Evolutionary conservation across 1,140 invertebrate species (phyloP).

Genomic region (Condylostylus longicornis): DNA sequence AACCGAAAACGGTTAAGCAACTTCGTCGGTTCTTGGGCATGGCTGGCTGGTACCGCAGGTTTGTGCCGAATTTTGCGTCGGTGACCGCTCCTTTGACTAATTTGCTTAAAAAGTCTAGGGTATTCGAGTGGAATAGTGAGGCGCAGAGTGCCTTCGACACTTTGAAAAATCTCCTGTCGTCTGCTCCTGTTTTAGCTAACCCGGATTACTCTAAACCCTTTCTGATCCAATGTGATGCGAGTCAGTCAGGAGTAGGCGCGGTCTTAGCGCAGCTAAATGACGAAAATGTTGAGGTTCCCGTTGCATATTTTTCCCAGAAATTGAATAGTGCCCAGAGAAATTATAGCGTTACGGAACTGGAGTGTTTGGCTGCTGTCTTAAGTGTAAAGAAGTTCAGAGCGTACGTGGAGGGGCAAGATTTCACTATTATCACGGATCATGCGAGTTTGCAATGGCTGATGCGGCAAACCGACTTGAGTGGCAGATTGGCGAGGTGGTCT

Average conservation of each 20-base stretch:
- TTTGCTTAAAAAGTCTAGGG: constrained; percentile 1
- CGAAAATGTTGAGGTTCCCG: constrained; percentile 11
- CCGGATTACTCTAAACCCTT: constrained; percentile 9
- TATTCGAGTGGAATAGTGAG: constrained; percentile 5
- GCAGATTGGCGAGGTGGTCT: too few species aligned
- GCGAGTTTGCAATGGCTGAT: too few species aligned
- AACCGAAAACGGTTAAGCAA: constrained; percentile 17
- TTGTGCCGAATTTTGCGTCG: background rate
- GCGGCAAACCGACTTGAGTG: too few species aligned
- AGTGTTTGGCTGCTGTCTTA: too few species aligned
- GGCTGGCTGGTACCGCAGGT: constrained; percentile 26
- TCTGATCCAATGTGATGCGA: constrained; percentile 8
- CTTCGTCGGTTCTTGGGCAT: constrained; percentile 32
- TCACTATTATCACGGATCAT: constrained; percentile 25
- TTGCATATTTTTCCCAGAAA: constrained; percentile 27
- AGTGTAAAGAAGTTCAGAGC: constrained; percentile 25
- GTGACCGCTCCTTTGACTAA: constrained; percentile 2
- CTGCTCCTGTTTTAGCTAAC: constrained; percentile 7
- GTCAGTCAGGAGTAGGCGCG: constrained; percentile 7
- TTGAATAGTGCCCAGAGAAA: constrained; percentile 27
- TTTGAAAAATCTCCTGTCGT: constrained; percentile 11
- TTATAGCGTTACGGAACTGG: constrained; percentile 31
- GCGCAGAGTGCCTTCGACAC: constrained; percentile 20
- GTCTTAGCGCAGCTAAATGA: constrained; percentile 6
- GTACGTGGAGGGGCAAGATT: constrained; percentile 29